Percentiles rank a stretch among this genome's conserved stretches.
Conservation (phyloP, 2,797 vertebrate genomes). For the Scolopax rusticola region DNA sequence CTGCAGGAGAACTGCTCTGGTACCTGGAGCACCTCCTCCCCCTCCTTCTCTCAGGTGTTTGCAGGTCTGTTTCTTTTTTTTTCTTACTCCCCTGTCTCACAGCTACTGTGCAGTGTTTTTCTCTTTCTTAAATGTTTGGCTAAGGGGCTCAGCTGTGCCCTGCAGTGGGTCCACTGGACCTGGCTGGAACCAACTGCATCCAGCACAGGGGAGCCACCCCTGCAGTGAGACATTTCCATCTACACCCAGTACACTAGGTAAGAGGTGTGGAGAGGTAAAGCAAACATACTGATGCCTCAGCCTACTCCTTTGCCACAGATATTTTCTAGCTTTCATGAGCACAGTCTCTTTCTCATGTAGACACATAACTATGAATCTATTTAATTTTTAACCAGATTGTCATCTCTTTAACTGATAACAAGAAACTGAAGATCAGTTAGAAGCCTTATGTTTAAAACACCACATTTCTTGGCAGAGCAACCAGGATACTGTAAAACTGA, state of each 20-base stretch:
- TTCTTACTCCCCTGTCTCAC: background rate
- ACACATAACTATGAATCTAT: background rate
- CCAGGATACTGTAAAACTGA: background rate
- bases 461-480: background rate
- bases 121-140: background rate
- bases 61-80: background rate
- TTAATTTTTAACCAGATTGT: background rate
- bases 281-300: background rate
- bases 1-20: background rate
- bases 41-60: background rate
- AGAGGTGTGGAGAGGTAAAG: background rate
- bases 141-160: background rate
- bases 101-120: background rate
- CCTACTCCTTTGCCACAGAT: background rate
- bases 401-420: background rate
- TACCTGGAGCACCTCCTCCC: background rate
- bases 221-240: background rate
- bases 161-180: background rate
- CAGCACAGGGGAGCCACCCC: background rate
- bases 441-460: slow-evolving; percentile 5
- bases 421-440: background rate
- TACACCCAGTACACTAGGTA: rapidly evolving
- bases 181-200: background rate
- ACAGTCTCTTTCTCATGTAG: background rate
- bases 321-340: background rate